phyloP scores from a whole-genome alignment of 2,113 vertebrate genomes.

The Bubo blakistoni region DNA sequence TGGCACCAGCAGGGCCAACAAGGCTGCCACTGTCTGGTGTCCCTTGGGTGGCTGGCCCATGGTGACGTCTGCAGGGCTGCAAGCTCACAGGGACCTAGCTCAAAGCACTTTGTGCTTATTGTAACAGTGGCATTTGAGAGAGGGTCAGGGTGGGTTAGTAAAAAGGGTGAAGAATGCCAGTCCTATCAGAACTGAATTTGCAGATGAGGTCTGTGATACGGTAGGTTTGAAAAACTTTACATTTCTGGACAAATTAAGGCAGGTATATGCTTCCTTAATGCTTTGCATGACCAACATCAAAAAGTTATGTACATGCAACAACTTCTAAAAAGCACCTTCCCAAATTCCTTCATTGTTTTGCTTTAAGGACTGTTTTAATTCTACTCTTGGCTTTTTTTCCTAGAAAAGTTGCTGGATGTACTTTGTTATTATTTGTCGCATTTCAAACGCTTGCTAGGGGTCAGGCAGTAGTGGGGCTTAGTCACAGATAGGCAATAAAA shows the following conservation, averaged over 20 bases:
- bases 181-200: background rate
- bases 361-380: background rate
- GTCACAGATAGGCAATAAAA: background rate
- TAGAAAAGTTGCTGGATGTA: background rate
- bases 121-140: background rate
- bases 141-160: background rate
- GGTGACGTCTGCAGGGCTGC: background rate
- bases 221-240: background rate
- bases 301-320: background rate
- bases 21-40: background rate
- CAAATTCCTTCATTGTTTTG: background rate
- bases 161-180: background rate
- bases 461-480: background rate
- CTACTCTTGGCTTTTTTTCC: background rate
- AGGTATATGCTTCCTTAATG: background rate
- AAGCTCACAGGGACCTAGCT: background rate
- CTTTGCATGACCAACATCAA: background rate
- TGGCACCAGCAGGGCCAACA: background rate
- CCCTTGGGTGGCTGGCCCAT: background rate
- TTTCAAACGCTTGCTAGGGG: background rate
- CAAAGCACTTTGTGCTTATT: background rate
- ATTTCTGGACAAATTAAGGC: background rate
- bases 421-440: background rate
- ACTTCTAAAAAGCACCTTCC: background rate
- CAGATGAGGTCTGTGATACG: fast-evolving